These are phyloP conservation scores for Pampusana beccarii DNA, from an alignment of 2,113 vertebrate species.

Conservation along the genomic window DNA sequence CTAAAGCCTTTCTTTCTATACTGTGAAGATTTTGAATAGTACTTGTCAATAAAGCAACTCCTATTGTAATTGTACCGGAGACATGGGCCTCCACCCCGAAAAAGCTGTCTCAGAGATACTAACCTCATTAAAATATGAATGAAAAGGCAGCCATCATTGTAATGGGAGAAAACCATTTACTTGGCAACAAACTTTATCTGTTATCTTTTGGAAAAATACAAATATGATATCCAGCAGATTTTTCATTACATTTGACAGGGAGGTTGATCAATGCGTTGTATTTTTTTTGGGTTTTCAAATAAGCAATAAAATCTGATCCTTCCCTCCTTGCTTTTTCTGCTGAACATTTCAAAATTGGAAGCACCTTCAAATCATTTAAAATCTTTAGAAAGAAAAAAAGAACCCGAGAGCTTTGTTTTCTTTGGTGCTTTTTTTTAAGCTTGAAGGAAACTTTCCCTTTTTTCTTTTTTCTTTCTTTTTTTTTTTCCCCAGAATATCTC, in stretches of 20 bases:
- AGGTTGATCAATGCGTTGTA: fast-evolving
- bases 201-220: constrained; percentile 8
- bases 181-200: constrained; percentile 64
- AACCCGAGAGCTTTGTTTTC: background rate
- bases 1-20: constrained; percentile 84
- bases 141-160: constrained; percentile 81
- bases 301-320: background rate
- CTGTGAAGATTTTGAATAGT: constrained; percentile 86
- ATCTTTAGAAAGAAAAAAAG: background rate
- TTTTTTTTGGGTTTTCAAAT: background rate
- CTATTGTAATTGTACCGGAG: constrained; percentile 80
- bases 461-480: background rate
- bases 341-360: background rate
- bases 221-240: background rate
- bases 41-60: constrained; percentile 88
- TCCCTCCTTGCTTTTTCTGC: background rate
- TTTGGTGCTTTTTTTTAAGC: background rate
- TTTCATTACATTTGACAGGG: background rate
- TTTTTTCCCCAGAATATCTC: background rate
- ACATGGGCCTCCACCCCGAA: constrained; percentile 74
- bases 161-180: constrained; percentile 64
- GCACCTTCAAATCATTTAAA: background rate
- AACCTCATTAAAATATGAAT: constrained; percentile 92
- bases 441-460: constrained; percentile 5
- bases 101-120: constrained; percentile 88